These are phyloP conservation scores for Chalcis sispes DNA, from an alignment of 2,888 invertebrate species.

Conservation along the genomic window DNA sequence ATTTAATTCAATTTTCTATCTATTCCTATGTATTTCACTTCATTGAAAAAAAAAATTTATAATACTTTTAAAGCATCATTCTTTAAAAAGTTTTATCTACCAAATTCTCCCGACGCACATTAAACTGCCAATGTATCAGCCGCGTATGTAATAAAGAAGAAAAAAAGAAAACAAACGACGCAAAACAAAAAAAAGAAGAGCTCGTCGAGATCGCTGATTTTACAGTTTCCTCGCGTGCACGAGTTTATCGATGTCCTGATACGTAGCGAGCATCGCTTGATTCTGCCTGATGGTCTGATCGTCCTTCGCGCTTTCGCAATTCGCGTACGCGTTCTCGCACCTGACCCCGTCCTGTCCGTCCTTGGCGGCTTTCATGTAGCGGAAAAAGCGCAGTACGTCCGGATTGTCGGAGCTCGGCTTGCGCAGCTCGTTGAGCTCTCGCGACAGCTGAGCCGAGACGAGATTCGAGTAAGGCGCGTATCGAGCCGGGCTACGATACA, in stretches of 20 bases:
- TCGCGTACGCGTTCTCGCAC: conserved; percentile 83
- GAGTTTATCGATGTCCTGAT: conserved; percentile 91
- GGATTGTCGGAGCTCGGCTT: conserved; percentile 91
- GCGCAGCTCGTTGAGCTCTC: conserved; percentile 90
- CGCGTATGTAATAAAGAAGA: neutral
- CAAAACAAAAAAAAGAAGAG: neutral
- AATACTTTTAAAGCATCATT: no score
- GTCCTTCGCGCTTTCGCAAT: conserved; percentile 81
- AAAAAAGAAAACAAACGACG: conserved; percentile 1
- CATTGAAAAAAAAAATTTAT: no score
- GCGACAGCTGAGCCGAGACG: conserved; percentile 91
- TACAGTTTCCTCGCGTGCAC: conserved; percentile 85
- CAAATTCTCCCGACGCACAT: neutral
- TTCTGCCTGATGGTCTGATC: conserved; percentile 79
- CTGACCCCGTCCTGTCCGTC: conserved; percentile 89
- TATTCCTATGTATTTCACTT: no score
- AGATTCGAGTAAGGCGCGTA: conserved; percentile 93
- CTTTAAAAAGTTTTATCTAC: no score
- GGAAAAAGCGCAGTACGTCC: conserved; percentile 91
- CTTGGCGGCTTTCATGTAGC: conserved; percentile 93
- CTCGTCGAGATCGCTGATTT: neutral
- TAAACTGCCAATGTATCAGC: neutral
- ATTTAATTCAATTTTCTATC: no score
- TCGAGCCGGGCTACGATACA: conserved; percentile 92
- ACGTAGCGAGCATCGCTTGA: conserved; percentile 91